A percentile compares a stretch with the other conserved stretches of the same genome.
These are phyloP conservation scores for Meles meles DNA, from an alignment of 2,113 vertebrate species.

Conservation along the genomic window DNA sequence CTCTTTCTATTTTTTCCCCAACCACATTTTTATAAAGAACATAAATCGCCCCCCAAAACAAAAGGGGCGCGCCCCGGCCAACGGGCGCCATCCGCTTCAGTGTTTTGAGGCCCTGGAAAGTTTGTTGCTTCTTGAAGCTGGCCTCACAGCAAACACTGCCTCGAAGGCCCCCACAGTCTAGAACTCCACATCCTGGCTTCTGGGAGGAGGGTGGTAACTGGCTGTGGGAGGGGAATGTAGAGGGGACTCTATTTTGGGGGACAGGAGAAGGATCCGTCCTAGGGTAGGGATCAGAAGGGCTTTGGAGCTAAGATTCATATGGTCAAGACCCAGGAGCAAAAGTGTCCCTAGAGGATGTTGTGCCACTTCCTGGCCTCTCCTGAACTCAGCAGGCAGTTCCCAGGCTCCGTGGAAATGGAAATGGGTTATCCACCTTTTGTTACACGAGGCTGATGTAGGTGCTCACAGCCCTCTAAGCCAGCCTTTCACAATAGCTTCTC, in stretches of 20 bases:
- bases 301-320: slow-evolving; percentile 25
- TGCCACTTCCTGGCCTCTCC: neutral
- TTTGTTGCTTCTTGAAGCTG: slow-evolving; percentile 66
- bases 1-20: slow-evolving; percentile 85
- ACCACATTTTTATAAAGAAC: slow-evolving; percentile 86
- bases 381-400: neutral
- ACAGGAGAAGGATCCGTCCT: fast-evolving
- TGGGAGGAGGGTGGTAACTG: neutral
- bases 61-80: slow-evolving; percentile 75
- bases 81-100: slow-evolving; percentile 74
- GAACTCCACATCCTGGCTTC: slow-evolving; percentile 6
- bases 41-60: slow-evolving; percentile 78
- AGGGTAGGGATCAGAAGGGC: neutral
- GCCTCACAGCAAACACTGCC: slow-evolving; percentile 64
- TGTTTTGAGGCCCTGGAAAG: slow-evolving; percentile 66
- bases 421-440: neutral
- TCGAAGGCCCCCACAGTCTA: neutral
- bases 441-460: neutral
- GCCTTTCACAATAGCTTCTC: neutral
- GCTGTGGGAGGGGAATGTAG: no score
- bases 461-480: neutral
- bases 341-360: neutral
- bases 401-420: neutral
- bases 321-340: neutral
- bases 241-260: neutral